These are phyloP conservation scores for Fopius arisanus DNA, from an alignment of 1,140 invertebrate species.

Conservation along the genomic window DNA sequence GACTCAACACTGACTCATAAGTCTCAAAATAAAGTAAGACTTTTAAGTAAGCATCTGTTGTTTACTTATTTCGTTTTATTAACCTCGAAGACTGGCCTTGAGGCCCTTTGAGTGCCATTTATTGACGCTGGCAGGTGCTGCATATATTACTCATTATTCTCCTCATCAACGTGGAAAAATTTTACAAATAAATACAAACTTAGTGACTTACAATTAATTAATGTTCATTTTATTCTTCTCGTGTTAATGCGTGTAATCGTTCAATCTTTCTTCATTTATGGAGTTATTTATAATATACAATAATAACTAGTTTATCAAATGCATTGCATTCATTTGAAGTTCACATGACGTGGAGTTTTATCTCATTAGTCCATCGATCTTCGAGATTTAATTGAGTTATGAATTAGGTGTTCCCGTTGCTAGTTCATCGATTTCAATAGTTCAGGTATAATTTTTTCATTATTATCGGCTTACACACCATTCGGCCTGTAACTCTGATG, in stretches of 20 bases:
- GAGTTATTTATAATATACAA: background rate
- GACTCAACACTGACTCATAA: no score
- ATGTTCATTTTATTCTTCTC: background rate
- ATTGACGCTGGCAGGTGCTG: slow-evolving; percentile 6
- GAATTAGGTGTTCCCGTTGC: slow-evolving; percentile 9
- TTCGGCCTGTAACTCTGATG: background rate
- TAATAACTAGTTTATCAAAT: background rate
- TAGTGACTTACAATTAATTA: background rate
- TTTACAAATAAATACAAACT: slow-evolving; percentile 21
- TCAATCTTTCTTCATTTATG: background rate
- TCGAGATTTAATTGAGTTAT: background rate
- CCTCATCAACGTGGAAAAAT: slow-evolving; percentile 11
- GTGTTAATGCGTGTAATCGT: background rate
- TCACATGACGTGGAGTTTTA: no score
- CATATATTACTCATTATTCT: background rate
- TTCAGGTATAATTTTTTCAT: background rate
- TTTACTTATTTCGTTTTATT: no score
- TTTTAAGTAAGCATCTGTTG: no score
- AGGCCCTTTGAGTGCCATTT: background rate
- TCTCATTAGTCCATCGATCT: background rate
- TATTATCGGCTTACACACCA: background rate
- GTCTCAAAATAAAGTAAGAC: no score
- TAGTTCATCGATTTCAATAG: background rate
- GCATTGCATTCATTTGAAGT: no score
- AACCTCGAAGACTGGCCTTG: background rate